Conservation (phyloP, 2,888 invertebrate species). For the Schrankia costaestrigalis region DNA sequence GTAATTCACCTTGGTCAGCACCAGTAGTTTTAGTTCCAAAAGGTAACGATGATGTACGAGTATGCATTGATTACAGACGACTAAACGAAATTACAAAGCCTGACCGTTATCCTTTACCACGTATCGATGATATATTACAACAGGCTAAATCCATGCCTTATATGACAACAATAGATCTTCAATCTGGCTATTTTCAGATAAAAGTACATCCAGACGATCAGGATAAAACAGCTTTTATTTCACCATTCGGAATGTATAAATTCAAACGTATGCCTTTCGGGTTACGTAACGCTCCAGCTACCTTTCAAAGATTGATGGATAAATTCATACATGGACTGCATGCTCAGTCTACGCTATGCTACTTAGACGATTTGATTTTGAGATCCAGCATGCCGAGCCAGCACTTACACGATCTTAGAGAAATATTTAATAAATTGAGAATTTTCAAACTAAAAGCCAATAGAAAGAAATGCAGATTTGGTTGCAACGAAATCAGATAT, state of each 20-base stretch:
- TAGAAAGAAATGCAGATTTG: constrained; percentile 8
- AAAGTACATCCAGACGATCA: constrained; percentile 19
- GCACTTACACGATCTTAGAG: neutral
- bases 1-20: constrained; percentile 10
- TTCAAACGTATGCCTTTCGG: too few species aligned
- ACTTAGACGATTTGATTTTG: constrained; percentile 8
- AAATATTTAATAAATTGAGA: constrained; percentile 1
- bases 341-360: neutral
- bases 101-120: constrained; percentile 10
- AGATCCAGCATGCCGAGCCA: neutral
- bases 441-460: constrained; percentile 4
- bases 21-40: constrained; percentile 14
- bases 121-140: constrained; percentile 14
- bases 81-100: constrained; percentile 11
- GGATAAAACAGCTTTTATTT: constrained; percentile 33
- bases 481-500: constrained; percentile 4
- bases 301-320: constrained; percentile 29
- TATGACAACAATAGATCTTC: constrained; percentile 25
- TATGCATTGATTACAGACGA: constrained; percentile 10
- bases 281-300: constrained; percentile 36
- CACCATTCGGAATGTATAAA: constrained; percentile 31
- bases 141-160: constrained; percentile 10
- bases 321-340: constrained; percentile 8
- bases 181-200: constrained; percentile 47
- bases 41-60: constrained; percentile 7